Evolutionary conservation across 1,140 invertebrate species (phyloP).

Genomic region (Antheraea pernyi): DNA sequence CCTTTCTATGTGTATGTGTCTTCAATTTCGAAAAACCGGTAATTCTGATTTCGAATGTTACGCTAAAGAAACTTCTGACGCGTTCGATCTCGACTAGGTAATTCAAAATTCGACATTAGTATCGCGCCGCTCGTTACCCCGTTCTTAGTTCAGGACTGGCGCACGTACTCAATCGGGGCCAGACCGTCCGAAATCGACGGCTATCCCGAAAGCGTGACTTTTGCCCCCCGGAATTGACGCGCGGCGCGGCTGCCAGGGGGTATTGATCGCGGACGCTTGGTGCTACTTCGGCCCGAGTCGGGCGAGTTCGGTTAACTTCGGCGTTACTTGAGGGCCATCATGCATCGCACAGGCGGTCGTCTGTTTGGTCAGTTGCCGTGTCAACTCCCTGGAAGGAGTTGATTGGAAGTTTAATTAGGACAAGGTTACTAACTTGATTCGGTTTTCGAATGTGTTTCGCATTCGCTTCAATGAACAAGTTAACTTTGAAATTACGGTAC

Average conservation of each 20-base stretch:
- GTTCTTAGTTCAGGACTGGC: constrained; percentile 11
- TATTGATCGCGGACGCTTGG: constrained; percentile 63
- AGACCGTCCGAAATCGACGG: constrained; percentile 59
- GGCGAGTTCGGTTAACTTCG: constrained; percentile 45
- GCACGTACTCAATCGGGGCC: constrained; percentile 54
- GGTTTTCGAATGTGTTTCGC: neutral
- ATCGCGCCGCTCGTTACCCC: constrained; percentile 20
- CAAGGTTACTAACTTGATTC: constrained; percentile 50
- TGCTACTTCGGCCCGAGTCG: constrained; percentile 37
- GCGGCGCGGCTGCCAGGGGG: constrained; percentile 50
- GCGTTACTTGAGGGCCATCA: constrained; percentile 47
- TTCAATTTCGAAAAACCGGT: neutral
- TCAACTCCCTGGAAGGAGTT: constrained; percentile 55
- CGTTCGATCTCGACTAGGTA: neutral
- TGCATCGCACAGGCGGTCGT: constrained; percentile 34
- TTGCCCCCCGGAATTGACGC: constrained; percentile 65
- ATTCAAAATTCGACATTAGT: constrained; percentile 21
- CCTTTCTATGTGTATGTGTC: neutral
- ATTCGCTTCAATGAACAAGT: neutral
- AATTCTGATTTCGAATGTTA: constrained; percentile 10
- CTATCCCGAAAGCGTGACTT: constrained; percentile 71
- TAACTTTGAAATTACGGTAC: no score
- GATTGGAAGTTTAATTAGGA: constrained; percentile 66
- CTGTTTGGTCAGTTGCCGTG: constrained; percentile 57
- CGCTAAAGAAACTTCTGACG: constrained; percentile 6